Percentiles rank a stretch among this genome's conserved stretches.
phyloP scores from a whole-genome alignment of 2,113 vertebrate genomes.

The Peromyscus leucopus region DNA sequence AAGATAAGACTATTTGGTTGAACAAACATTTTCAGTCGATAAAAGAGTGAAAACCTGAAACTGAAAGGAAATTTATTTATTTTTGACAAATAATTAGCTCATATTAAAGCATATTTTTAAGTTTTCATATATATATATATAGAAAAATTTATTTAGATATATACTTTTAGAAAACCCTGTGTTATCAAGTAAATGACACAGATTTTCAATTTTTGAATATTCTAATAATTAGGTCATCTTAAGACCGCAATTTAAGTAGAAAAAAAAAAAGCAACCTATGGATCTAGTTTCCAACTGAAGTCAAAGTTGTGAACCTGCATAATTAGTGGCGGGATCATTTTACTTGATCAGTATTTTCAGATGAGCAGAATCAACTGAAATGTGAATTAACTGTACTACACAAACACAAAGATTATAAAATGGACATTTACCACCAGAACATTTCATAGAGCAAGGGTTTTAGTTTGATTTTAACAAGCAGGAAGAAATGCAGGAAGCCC shows the following conservation, averaged over 20 bases:
- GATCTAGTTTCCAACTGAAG: background rate
- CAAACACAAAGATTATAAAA: constrained; percentile 13
- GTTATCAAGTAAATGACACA: constrained; percentile 3
- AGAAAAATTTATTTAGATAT: constrained; percentile 30
- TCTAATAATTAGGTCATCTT: constrained; percentile 31
- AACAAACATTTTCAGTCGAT: constrained; percentile 64
- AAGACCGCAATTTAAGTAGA: background rate
- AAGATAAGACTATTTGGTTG: constrained; percentile 63
- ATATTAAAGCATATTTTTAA: constrained; percentile 44
- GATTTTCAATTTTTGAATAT: constrained; percentile 12
- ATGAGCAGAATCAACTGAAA: background rate
- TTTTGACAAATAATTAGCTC: constrained; percentile 20
- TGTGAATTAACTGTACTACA: background rate
- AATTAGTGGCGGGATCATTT: constrained; percentile 17
- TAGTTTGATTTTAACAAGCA: constrained; percentile 26
- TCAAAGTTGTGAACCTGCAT: background rate
- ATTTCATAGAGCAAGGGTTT: background rate
- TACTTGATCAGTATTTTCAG: constrained; percentile 32
- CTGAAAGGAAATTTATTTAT: constrained; percentile 34
- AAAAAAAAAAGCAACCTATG: background rate
- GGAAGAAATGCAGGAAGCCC: background rate
- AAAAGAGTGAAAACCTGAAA: constrained; percentile 59
- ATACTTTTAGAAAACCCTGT: background rate
- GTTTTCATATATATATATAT: background rate
- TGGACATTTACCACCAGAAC: background rate